These are phyloP conservation scores for Linurgus olivaceus DNA, from an alignment of 2,797 vertebrate genomes.

Conservation along the genomic window DNA sequence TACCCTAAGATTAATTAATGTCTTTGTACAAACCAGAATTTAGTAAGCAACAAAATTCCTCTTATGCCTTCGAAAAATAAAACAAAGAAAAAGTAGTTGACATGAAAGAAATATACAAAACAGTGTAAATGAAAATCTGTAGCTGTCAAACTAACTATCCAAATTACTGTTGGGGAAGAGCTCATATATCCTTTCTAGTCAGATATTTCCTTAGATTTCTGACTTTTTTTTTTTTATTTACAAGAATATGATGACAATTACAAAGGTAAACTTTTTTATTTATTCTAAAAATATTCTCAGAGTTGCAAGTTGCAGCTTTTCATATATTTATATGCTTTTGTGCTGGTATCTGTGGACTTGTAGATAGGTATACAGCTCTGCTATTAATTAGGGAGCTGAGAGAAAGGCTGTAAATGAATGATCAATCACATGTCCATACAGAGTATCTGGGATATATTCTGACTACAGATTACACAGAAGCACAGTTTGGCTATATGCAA, in stretches of 20 bases:
- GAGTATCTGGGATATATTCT: neutral
- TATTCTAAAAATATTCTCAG: neutral
- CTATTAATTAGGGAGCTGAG: neutral
- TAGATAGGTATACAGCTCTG: neutral
- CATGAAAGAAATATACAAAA: neutral
- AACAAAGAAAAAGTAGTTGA: no score
- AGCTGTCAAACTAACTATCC: neutral
- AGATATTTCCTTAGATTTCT: neutral
- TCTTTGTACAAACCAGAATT: neutral
- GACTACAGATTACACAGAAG: neutral
- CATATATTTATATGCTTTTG: neutral
- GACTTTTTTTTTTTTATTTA: neutral
- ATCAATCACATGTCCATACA: neutral
- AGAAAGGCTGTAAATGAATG: neutral
- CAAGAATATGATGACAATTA: neutral
- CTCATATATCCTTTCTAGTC: neutral
- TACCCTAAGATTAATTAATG: neutral
- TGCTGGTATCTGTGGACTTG: neutral
- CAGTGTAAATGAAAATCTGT: neutral
- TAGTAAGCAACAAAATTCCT: neutral
- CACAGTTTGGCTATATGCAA: neutral
- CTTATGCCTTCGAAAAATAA: accelerated
- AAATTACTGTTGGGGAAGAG: neutral
- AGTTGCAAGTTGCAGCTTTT: neutral
- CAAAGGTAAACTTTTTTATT: neutral